These are phyloP conservation scores for Stictocephala bisonia DNA, from an alignment of 2,888 invertebrate genomes.

Conservation along the genomic window DNA sequence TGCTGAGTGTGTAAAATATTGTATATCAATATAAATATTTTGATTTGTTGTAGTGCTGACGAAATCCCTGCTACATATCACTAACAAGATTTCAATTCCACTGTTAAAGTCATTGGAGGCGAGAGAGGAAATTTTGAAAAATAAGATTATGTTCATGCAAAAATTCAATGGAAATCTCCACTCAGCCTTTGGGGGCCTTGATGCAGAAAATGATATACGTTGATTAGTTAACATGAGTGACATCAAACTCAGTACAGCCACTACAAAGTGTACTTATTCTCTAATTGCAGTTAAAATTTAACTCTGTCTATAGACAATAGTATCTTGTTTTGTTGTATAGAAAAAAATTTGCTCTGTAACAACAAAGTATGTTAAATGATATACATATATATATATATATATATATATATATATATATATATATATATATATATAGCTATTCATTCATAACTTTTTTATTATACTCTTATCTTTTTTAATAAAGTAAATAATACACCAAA, in stretches of 20 bases:
- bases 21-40: slow-evolving; percentile 41
- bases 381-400: too few relatives aligned
- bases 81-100: slow-evolving; percentile 64
- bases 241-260: background rate
- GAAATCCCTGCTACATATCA: slow-evolving; percentile 67
- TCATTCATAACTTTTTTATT: too few relatives aligned
- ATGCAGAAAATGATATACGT: background rate
- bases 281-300: slow-evolving; percentile 26
- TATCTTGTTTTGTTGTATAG: too few relatives aligned
- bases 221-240: background rate
- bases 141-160: background rate
- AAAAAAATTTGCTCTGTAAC: too few relatives aligned
- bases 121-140: slow-evolving; percentile 29
- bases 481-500: too few relatives aligned
- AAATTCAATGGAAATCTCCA: slow-evolving; percentile 26
- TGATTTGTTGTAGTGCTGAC: slow-evolving; percentile 66
- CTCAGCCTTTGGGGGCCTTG: background rate
- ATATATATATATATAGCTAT: too few relatives aligned
- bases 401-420: too few relatives aligned
- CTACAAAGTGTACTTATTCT: background rate
- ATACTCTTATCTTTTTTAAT: too few relatives aligned
- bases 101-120: slow-evolving; percentile 62
- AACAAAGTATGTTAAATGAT: too few relatives aligned
- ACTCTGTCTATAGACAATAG: too few relatives aligned
- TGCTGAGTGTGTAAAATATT: too few relatives aligned